Percentiles rank a stretch among this genome's conserved stretches.
These are phyloP conservation scores for Ceryle rudis DNA, from an alignment of 2,797 vertebrate species.

Conservation along the genomic window DNA sequence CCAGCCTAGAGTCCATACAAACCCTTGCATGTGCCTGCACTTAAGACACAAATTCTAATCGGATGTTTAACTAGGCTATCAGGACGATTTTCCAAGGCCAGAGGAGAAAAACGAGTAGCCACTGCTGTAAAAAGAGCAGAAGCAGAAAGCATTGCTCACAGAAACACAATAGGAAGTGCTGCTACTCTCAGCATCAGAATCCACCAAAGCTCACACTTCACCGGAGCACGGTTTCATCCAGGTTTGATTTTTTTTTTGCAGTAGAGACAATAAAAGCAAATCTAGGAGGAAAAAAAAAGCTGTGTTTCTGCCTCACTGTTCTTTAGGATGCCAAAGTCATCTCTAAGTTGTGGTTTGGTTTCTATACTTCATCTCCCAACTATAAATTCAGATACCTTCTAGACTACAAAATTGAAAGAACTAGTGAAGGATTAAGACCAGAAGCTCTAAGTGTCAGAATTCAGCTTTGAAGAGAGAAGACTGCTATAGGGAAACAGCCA, in stretches of 20 bases:
- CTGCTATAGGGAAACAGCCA: neutral
- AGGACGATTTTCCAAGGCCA: neutral
- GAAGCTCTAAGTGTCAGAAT: neutral
- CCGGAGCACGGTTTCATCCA: neutral
- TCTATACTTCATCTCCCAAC: neutral
- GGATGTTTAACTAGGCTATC: neutral
- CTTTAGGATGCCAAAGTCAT: neutral
- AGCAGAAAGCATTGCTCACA: rapidly evolving
- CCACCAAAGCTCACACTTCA: neutral
- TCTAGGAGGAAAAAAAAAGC: neutral
- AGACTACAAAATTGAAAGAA: neutral
- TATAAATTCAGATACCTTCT: neutral
- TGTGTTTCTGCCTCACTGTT: neutral
- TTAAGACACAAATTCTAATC: neutral
- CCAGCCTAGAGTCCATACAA: neutral
- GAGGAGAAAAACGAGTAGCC: neutral
- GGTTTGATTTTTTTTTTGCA: neutral
- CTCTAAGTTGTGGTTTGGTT: neutral
- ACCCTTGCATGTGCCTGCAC: neutral
- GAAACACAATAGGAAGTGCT: neutral
- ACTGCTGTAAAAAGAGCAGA: neutral
- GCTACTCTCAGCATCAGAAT: neutral
- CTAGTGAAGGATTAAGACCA: neutral
- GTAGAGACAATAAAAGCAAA: neutral
- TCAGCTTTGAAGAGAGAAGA: neutral